phyloP scores from a whole-genome alignment of 2,113 vertebrate genomes.

The Sapajus apella region DNA sequence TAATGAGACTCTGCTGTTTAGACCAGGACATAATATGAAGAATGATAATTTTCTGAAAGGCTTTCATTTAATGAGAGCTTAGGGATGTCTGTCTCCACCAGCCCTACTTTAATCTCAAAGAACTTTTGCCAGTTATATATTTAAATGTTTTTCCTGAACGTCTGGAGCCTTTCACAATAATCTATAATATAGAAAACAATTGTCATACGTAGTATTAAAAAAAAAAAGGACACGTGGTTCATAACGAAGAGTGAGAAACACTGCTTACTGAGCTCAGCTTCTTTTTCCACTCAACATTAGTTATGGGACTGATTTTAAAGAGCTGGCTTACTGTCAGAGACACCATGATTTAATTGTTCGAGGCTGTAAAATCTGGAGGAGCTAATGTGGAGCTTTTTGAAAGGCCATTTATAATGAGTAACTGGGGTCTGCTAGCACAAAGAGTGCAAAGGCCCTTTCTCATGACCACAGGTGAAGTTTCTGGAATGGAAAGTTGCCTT shows the following conservation, averaged over 20 bases:
- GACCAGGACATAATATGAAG: not conserved
- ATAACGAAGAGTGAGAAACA: not conserved
- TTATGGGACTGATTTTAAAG: slow-evolving; percentile 19
- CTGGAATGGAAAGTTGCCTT: slow-evolving; percentile 34
- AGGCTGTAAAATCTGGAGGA: not conserved
- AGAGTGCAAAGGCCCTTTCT: not conserved
- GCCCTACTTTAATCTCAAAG: not conserved
- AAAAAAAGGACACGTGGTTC: not conserved
- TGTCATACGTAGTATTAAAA: not conserved
- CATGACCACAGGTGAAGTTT: not conserved
- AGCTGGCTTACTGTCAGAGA: not conserved
- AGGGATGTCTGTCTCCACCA: not conserved
- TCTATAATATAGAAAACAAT: not conserved
- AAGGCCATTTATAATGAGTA: not conserved
- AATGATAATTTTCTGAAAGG: not conserved
- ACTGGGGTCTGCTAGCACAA: not conserved
- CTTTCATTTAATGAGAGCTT: not conserved
- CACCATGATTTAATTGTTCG: slow-evolving; percentile 32
- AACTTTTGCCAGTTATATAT: not conserved
- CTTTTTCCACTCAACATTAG: slow-evolving; percentile 1
- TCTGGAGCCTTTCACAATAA: not conserved
- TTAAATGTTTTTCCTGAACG: not conserved
- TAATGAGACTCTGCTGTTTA: not conserved
- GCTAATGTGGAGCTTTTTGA: not conserved
- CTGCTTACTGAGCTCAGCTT: slow-evolving; percentile 6